phyloP scores from a whole-genome alignment of 23 tunicate genomes.

The Phallusia fumigata region DNA sequence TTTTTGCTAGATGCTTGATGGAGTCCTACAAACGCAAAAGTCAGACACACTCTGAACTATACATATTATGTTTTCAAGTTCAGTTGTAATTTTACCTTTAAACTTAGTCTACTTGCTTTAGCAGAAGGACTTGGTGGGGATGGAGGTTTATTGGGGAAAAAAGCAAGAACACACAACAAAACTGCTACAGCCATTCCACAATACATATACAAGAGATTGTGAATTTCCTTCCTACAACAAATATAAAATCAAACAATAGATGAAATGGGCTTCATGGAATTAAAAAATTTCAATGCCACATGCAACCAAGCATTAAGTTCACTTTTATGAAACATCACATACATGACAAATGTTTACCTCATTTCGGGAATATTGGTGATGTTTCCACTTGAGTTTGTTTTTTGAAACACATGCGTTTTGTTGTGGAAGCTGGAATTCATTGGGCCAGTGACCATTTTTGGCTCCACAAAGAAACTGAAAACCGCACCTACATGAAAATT shows the following conservation, averaged over 20 bases:
- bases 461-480: not conserved
- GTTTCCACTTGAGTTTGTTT: not conserved
- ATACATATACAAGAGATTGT: not conserved
- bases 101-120: slow-evolving; percentile 16
- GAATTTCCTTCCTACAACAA: not conserved
- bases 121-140: slow-evolving; percentile 69
- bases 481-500: not conserved
- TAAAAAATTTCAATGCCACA: too few species aligned
- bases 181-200: slow-evolving; percentile 26
- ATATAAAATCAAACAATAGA: not conserved
- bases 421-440: not conserved
- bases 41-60: not conserved
- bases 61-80: not conserved
- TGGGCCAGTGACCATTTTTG: not conserved
- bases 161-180: slow-evolving; percentile 36
- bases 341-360: not conserved
- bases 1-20: not conserved
- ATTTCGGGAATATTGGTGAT: not conserved
- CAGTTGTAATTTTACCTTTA: slow-evolving; percentile 11
- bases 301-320: too few species aligned
- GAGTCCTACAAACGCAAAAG: not conserved
- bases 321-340: not conserved
- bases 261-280: not conserved
- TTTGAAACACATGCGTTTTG: not conserved
- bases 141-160: slow-evolving; percentile 79